Conservation (phyloP, 2,797 vertebrate species). For the Aeoliscus strigatus region DNA sequence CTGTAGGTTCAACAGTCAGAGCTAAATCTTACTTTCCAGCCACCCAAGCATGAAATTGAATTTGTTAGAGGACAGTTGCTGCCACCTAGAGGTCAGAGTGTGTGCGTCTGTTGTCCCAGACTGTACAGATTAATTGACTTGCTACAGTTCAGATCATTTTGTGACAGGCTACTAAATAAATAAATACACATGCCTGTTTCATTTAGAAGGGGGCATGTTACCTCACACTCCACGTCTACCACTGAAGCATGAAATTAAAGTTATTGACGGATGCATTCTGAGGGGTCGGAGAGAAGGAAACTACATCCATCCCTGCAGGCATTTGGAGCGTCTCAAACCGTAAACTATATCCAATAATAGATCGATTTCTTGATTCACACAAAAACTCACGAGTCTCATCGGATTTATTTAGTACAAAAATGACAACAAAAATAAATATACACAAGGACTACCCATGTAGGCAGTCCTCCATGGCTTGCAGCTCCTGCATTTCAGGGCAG, state of each 20-base stretch:
- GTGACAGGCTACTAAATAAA: conserved; percentile 2
- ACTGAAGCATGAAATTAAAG: conserved; percentile 59
- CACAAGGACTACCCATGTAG: conserved; percentile 52
- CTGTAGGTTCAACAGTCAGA: conserved; percentile 33
- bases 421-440: too few species aligned
- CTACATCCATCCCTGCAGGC: conserved; percentile 4
- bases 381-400: not conserved
- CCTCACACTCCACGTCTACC: conserved; percentile 8
- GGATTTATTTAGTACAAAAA: conserved; percentile 5
- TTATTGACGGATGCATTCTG: conserved; percentile 55
- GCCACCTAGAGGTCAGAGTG: conserved; percentile 63
- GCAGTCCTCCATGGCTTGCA: conserved; percentile 86
- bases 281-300: conserved; percentile 31
- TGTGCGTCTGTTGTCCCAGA: conserved; percentile 8
- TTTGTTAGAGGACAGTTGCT: conserved; percentile 58
- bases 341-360: not conserved
- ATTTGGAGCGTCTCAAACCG: conserved; percentile 4
- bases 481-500: conserved; percentile 80
- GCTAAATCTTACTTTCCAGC: conserved; percentile 28
- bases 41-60: conserved; percentile 58
- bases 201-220: conserved; percentile 25
- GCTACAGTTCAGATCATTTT: not conserved
- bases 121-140: conserved; percentile 4
- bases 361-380: not conserved
- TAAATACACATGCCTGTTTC: conserved; percentile 4